Evolutionary conservation across 2,888 invertebrate species (phyloP).

Genomic region (Agrotis segetum): DNA sequence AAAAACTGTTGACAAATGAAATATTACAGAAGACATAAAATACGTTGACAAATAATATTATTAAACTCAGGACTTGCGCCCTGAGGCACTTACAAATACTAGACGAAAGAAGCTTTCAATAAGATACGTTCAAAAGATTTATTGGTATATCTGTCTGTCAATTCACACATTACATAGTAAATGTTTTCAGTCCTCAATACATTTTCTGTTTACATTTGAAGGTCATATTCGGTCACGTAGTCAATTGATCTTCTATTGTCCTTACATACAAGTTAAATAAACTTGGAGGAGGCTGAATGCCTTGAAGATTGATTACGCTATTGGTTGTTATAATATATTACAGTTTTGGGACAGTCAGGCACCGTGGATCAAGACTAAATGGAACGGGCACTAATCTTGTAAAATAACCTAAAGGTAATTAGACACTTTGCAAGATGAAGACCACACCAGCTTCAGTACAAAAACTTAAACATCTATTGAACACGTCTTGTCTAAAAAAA

Average conservation of each 20-base stretch:
- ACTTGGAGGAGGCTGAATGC: slow-evolving; percentile 60
- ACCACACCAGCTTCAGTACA: no score
- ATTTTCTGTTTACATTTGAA: slow-evolving; percentile 13
- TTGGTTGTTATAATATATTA: slow-evolving; percentile 73
- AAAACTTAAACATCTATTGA: no score
- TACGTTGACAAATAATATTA: no score
- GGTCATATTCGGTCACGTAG: slow-evolving; percentile 41
- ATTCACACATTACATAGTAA: background rate
- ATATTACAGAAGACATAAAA: no score
- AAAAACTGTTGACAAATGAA: no score
- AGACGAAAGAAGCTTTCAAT: no score
- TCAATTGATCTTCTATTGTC: slow-evolving; percentile 48
- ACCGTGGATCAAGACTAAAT: slow-evolving; percentile 51
- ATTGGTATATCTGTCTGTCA: background rate
- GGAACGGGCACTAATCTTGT: slow-evolving; percentile 32
- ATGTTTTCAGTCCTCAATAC: slow-evolving; percentile 5
- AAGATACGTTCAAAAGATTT: background rate
- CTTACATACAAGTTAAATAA: slow-evolving; percentile 65
- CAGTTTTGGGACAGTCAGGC: slow-evolving; percentile 66
- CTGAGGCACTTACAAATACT: no score
- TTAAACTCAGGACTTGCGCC: no score
- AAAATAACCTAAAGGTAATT: no score
- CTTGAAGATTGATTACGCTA: slow-evolving; percentile 72
- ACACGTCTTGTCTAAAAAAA: no score
- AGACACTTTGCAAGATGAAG: no score